A percentile compares a stretch with the other conserved stretches of the same genome.
Evolutionary conservation across 2,797 vertebrate species (phyloP).

Genomic region (Chaenodraco wilsoni): DNA sequence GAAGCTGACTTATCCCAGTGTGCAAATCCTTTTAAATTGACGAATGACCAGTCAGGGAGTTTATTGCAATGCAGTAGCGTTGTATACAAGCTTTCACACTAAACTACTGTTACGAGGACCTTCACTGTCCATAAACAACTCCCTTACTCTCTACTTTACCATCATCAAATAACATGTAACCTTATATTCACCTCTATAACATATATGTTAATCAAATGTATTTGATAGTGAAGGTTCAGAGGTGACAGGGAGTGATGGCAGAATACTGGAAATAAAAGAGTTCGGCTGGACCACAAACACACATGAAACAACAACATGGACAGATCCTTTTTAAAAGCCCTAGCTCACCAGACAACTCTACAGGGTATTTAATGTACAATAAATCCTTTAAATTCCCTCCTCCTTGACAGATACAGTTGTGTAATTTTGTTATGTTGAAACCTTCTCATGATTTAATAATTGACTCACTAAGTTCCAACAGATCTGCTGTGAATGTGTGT

Average conservation of each 20-base stretch:
- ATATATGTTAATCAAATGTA: too few relatives aligned
- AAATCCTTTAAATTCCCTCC: not conserved
- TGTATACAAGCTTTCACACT: slow-evolving; percentile 5
- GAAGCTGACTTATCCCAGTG: slow-evolving; percentile 22
- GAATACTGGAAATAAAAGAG: too few relatives aligned
- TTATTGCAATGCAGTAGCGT: slow-evolving; percentile 32
- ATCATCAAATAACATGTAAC: not conserved
- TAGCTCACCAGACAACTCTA: not conserved
- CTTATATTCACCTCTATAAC: not conserved
- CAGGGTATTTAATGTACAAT: not conserved
- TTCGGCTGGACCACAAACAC: too few relatives aligned
- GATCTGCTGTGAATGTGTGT: slow-evolving; percentile 17
- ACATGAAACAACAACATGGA: too few relatives aligned
- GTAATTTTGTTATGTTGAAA: not conserved
- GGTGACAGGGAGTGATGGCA: too few relatives aligned
- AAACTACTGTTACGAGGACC: not conserved
- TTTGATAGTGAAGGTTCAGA: too few relatives aligned
- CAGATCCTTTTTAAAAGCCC: too few relatives aligned
- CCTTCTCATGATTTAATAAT: not conserved
- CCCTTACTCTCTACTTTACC: not conserved
- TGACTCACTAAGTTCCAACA: not conserved
- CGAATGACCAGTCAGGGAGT: slow-evolving; percentile 35
- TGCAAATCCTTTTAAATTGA: slow-evolving; percentile 42
- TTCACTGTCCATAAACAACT: not conserved
- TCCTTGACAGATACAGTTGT: not conserved